phyloP scores from a whole-genome alignment of 2,888 invertebrate genomes.

The Norana najaformis region DNA sequence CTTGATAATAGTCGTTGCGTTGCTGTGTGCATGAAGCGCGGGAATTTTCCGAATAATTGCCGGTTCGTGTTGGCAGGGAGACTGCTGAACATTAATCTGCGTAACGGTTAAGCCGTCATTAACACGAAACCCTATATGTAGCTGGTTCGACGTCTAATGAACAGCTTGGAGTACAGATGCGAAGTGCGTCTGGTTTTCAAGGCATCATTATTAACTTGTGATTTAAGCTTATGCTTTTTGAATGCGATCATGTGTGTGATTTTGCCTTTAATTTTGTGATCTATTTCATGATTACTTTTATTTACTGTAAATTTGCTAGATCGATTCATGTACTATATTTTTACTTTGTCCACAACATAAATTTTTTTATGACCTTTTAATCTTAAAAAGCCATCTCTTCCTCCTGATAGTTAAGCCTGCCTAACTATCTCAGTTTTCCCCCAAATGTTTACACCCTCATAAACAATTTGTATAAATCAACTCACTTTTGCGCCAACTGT shows the following conservation, averaged over 20 bases:
- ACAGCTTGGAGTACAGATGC: neutral
- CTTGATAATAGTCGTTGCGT: neutral
- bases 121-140: neutral
- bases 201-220: neutral
- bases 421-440: too few relatives aligned
- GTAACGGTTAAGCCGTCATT: neutral
- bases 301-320: too few relatives aligned
- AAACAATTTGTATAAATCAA: too few relatives aligned
- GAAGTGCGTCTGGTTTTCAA: neutral
- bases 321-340: too few relatives aligned
- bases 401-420: too few relatives aligned
- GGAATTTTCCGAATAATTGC: conserved; percentile 7
- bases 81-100: neutral
- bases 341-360: too few relatives aligned
- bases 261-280: too few relatives aligned
- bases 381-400: too few relatives aligned
- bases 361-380: too few relatives aligned
- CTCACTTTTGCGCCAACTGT: too few relatives aligned
- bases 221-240: neutral
- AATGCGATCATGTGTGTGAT: neutral
- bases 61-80: conserved; percentile 16
- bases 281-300: too few relatives aligned
- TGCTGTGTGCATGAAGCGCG: neutral
- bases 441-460: too few relatives aligned
- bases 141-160: neutral